Evolutionary conservation across 2,797 vertebrate species (phyloP).

Genomic region (Thunnus albacares): DNA sequence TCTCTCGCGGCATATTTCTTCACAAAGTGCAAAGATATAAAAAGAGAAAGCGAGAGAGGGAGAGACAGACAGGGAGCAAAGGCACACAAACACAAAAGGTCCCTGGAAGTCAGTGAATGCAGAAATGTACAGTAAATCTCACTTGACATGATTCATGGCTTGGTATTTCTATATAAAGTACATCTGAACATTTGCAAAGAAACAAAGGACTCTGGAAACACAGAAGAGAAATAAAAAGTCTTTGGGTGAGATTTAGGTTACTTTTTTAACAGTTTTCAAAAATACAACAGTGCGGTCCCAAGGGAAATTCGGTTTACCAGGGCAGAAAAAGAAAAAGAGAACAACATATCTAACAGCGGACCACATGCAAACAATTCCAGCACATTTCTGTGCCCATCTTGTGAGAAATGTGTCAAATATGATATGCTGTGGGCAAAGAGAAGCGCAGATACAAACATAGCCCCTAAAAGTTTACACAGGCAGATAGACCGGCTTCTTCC

Average conservation of each 20-base stretch:
- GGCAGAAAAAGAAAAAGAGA: conserved; percentile 3
- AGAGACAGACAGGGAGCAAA: conserved; percentile 26
- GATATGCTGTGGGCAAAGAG: neutral
- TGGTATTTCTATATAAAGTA: conserved; percentile 71
- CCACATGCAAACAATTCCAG: conserved; percentile 37
- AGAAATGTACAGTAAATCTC: conserved; percentile 71
- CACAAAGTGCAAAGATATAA: conserved; percentile 52
- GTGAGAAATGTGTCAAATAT: conserved; percentile 10
- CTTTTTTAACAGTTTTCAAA: conserved; percentile 49
- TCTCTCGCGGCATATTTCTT: conserved; percentile 55
- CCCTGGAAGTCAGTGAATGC: conserved; percentile 59
- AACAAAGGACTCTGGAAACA: conserved; percentile 48
- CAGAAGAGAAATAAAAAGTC: conserved; percentile 7
- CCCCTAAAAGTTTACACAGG: neutral
- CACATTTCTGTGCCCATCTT: conserved; percentile 17
- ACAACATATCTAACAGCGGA: conserved; percentile 19
- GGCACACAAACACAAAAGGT: conserved; percentile 68
- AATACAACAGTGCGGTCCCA: conserved; percentile 46
- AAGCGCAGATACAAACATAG: neutral
- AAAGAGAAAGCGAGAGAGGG: conserved; percentile 30
- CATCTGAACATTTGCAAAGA: conserved; percentile 59
- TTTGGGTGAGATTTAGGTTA: conserved; percentile 51
- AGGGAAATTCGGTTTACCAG: conserved; percentile 45
- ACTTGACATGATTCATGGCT: conserved; percentile 69
- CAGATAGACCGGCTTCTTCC: neutral